Base-by-base conservation (phyloP, 2,797 vertebrate genomes). In the Stomatorhinus walkeri region DNA sequence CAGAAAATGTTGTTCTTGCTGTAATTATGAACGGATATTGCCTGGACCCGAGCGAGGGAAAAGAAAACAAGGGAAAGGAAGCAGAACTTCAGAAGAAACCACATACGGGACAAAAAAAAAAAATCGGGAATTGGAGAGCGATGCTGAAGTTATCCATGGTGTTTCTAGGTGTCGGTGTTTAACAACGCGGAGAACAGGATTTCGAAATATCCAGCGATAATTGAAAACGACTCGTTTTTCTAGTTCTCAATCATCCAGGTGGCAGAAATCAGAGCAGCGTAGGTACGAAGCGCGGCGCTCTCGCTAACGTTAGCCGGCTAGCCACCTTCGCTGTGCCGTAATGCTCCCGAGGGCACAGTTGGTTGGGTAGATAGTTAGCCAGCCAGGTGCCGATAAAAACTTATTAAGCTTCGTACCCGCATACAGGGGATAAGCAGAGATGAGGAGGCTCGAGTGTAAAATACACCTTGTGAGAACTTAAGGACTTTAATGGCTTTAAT, bases 71-170 rank as follows among this genome's bases (percentile, higher is more conserved):
- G 64, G 22, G 90, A 91, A 51, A 88, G 89, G 49, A 86, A 85
- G 85, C 32, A 88, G 90, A 92, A 91, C 79, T 91, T 89, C 1
- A 85, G 90, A 91, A 86, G 59, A 89, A 89, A 94, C 93, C 93
- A 32, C 92, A 19, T 92, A 0, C 85, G 93, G 92, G 93, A 36
- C 68, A 36, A 43, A 81, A 46, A 36, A 43, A 81, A 46, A 43
- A 59, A 89, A 16, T 91, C 84, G 59, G 59, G 28, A 72, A 72
- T 43, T 40, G 56, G 40, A 16, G 8, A 68, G 46, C 59, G 49
- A 28, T 46, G 56, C 83, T 51, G 19, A 16, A 51, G 56, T 49
- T 64, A 48, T 49, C 14, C 22, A 22, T 68, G 19, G 19, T 9
- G 16, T 9, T 64, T 61, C 32, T 64, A 7, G 48, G 52, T 16